These are phyloP conservation scores for Cepaea hortensis DNA, from an alignment of 2,888 invertebrate genomes.

Conservation along the genomic window DNA sequence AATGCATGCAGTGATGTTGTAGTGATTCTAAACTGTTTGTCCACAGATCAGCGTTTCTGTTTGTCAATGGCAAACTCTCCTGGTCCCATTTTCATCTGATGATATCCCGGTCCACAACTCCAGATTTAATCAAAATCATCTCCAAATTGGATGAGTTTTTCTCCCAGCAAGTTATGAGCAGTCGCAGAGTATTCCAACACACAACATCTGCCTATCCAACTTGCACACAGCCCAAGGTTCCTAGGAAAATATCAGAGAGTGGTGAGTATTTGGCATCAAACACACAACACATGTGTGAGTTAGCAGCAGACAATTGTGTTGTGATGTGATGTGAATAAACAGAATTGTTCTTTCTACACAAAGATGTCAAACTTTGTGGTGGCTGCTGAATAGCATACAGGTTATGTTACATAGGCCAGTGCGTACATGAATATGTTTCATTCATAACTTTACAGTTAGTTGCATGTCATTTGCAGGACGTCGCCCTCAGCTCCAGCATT, in stretches of 20 bases:
- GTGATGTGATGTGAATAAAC: too few relatives aligned
- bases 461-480: too few relatives aligned
- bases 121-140: conserved; percentile 96
- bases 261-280: conserved; percentile 12
- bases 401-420: too few relatives aligned
- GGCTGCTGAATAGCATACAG: too few relatives aligned
- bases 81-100: conserved; percentile 98
- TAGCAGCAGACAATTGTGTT: too few relatives aligned
- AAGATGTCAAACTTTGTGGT: too few relatives aligned
- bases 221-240: conserved; percentile 16
- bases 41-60: conserved; percentile 87
- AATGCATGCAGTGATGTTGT: too few relatives aligned
- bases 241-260: conserved; percentile 48
- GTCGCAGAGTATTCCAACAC: conserved; percentile 87
- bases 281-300: neutral
- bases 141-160: conserved; percentile 98
- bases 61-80: conserved; percentile 90
- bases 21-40: neutral
- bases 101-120: conserved; percentile 97
- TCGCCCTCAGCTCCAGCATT: too few relatives aligned
- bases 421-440: too few relatives aligned
- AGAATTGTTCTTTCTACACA: too few relatives aligned
- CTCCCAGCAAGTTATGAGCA: conserved; percentile 96
- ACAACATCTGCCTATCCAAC: conserved; percentile 21
- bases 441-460: too few relatives aligned